Evolutionary conservation across 2,797 vertebrate species (phyloP), one percentile per base, ranked within the genome.

Genomic region (Phrynocephalus forsythii): DNA sequence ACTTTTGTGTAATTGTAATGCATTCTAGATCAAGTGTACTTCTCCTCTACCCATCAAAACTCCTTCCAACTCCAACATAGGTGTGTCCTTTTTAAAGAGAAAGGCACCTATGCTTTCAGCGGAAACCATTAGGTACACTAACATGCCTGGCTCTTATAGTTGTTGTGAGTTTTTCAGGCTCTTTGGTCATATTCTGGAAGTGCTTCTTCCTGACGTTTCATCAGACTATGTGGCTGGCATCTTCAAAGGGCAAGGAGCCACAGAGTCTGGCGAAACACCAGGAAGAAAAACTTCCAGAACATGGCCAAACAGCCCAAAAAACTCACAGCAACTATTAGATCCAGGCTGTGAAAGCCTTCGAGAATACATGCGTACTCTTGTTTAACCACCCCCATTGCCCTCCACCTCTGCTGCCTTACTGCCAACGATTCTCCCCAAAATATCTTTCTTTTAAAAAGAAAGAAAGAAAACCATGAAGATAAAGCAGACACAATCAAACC

Each of bases 401-500:
- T 24, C 73, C 26, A 38, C 11, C 48, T 11, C 15, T 26, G 33
- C 28, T 22, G 8, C 28, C 26, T 81, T 48, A 68, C n/a, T 30
- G 81, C 71, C 69, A 56, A 56, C 56, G 50, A 50, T 52, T 60
- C 38, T 24, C 52, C 48, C n/a, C 8, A 80, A 88, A 76, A 68
- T 85, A 16, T 22, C 60, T 88, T 69, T 78, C 48, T 18, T 50
- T 20, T 6, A 10, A 26, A 52, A 50, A 81, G 56, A 13, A 44
- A 5, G 5, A 44, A 44, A 44, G 38, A 44, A 44, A 44, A 44
- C 33, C 1, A 33, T 68, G 60, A 72, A 66, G 68, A 79, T 67
- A 85, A 81, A 85, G 82, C 85, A 60, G 60, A 60, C 56, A 66
- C 78, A 88, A 88, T 82, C 87, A 88, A 73, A 81, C 85, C 83